phyloP scores from a whole-genome alignment of 2,888 invertebrate genomes.

The Zaprionus obscuricornis region DNA sequence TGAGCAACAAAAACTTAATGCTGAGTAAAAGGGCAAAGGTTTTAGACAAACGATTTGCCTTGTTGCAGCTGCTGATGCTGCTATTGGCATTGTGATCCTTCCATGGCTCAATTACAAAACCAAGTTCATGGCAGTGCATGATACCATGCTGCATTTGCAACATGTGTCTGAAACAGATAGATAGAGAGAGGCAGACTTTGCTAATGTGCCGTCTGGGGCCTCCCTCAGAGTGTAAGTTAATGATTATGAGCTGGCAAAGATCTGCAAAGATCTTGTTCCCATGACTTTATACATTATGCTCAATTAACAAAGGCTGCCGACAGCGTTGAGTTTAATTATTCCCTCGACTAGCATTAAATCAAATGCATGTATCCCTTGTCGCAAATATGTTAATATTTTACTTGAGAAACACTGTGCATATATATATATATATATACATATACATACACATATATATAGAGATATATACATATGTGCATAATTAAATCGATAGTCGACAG shows the following conservation, averaged over 20 bases:
- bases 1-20: slow-evolving; percentile 63
- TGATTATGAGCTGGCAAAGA: slow-evolving; percentile 39
- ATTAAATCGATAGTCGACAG: slow-evolving; percentile 57
- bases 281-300: slow-evolving; percentile 69
- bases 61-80: slow-evolving; percentile 23
- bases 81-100: slow-evolving; percentile 30
- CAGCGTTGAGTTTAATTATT: slow-evolving; percentile 65
- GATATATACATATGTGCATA: slow-evolving; percentile 34
- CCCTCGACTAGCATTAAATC: slow-evolving; percentile 53
- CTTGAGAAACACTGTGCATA: slow-evolving; percentile 25
- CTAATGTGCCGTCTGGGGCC: slow-evolving; percentile 7
- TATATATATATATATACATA: slow-evolving; percentile 7
- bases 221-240: slow-evolving; percentile 48
- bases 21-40: slow-evolving; percentile 21
- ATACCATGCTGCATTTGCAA: slow-evolving; percentile 65
- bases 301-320: slow-evolving; percentile 75
- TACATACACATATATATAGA: neutral
- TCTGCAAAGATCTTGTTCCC: slow-evolving; percentile 61
- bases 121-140: slow-evolving; percentile 67
- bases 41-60: slow-evolving; percentile 50
- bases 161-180: slow-evolving; percentile 66
- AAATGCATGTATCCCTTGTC: slow-evolving; percentile 50
- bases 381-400: slow-evolving; percentile 66
- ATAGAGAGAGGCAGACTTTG: no score
- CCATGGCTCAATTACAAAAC: slow-evolving; percentile 57